These are phyloP conservation scores for Palloptera scutellata DNA, from an alignment of 2,888 invertebrate genomes.

Conservation along the genomic window DNA sequence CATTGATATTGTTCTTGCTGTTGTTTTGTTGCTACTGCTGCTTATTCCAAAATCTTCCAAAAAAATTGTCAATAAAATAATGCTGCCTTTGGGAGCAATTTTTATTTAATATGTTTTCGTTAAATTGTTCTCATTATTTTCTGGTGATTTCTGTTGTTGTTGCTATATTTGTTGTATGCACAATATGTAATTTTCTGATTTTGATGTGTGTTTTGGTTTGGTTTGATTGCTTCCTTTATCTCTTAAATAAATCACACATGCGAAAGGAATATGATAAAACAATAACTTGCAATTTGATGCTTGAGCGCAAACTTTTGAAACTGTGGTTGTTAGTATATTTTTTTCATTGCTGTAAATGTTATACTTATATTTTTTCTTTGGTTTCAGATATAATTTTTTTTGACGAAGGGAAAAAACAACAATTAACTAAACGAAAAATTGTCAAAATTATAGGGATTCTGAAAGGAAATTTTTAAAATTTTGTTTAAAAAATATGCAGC, in stretches of 20 bases:
- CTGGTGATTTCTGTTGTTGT: slow-evolving; percentile 6
- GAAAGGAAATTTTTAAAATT: no score
- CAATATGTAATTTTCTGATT: not conserved
- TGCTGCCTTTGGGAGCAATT: slow-evolving; percentile 42
- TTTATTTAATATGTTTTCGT: slow-evolving; percentile 42
- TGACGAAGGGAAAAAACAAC: no score
- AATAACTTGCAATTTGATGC: not conserved
- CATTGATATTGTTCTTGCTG: slow-evolving; percentile 6
- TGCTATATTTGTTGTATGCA: not conserved
- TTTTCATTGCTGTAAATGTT: not conserved
- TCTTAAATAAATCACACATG: not conserved
- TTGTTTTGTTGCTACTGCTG: not conserved
- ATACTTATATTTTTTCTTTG: no score
- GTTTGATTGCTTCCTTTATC: not conserved
- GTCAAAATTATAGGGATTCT: no score
- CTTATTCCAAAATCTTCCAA: slow-evolving; percentile 33
- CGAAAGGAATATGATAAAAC: no score
- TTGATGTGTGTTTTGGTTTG: not conserved
- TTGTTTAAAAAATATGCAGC: not conserved
- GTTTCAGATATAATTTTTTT: no score
- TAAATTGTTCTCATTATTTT: slow-evolving; percentile 35
- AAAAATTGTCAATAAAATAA: slow-evolving; percentile 42
- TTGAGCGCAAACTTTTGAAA: not conserved
- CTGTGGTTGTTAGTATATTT: not conserved
- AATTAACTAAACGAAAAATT: no score